Evolutionary conservation across 2,113 vertebrate species (phyloP).

Genomic region (Neolamprologus longior): DNA sequence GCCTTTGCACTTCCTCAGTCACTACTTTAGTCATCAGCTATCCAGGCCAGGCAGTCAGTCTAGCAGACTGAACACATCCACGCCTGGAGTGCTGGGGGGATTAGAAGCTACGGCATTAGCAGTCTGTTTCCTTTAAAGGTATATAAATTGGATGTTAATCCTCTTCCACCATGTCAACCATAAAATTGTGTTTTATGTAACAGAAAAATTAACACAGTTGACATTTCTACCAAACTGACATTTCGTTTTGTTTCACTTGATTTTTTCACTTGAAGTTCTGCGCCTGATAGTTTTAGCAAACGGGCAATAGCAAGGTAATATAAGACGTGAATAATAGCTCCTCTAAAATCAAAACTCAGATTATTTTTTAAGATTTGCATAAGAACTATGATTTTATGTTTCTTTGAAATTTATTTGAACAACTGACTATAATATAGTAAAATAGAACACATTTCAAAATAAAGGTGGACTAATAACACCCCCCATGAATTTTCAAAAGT

Average conservation of each 20-base stretch:
- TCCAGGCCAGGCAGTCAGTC: conserved; percentile 37
- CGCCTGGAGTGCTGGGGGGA: conserved; percentile 41
- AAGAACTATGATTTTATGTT: not conserved
- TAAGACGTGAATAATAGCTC: not conserved
- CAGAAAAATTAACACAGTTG: conserved; percentile 40
- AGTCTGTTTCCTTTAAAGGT: conserved; percentile 64
- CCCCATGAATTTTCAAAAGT: not conserved
- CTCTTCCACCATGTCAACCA: conserved; percentile 60
- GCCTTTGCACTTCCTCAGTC: conserved; percentile 59
- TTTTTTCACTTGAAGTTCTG: not conserved
- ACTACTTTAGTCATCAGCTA: conserved; percentile 59
- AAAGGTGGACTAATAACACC: not conserved
- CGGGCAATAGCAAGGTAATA: not conserved
- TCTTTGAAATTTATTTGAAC: not conserved
- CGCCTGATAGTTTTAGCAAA: not conserved
- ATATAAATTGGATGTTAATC: conserved; percentile 67
- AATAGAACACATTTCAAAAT: not conserved
- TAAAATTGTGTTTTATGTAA: conserved; percentile 67
- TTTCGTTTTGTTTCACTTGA: conserved; percentile 13
- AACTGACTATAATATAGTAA: not conserved
- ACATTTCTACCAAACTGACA: conserved; percentile 12
- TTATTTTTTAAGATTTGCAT: not conserved
- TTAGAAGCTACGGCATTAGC: conserved; percentile 54
- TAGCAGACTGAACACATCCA: conserved; percentile 46
- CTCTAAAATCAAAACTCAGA: not conserved